Base-by-base conservation (phyloP, 2,113 vertebrate species). In the Ageneiosus marmoratus region DNA sequence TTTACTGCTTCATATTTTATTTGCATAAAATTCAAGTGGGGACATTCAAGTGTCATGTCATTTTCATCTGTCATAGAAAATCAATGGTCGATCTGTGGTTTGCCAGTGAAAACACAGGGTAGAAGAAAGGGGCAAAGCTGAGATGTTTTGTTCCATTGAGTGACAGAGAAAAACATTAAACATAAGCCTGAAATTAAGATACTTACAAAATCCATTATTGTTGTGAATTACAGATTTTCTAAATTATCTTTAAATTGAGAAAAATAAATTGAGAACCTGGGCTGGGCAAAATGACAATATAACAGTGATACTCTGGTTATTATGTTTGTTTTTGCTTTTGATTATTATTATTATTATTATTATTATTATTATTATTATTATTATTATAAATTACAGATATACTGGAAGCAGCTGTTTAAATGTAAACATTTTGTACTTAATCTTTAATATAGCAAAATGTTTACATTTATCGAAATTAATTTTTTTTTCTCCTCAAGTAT, bases 21-120 rank as follows among this genome's bases (percentile, higher is more conserved):
- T 70, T 70, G 67, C 67, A 70, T 72, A 27, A 72, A 72, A 48
- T 7, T 48, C 44, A 46, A 48, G 67, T 70, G 37, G 24, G 16
- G 4, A n/a, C n/a, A 37, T 70, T 70, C 10, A 46, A n/a, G n/a
- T 48, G 22, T 27, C 15, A 12, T 27, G 44, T 72, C n/a, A 15
- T 48, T n/a, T 72, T 48, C 24, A 72, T 48, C 44, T n/a, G 69
- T 48, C 44, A 72, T 48, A 16, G 46, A 74, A 74, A 50, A 50
- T 44, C n/a, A 50, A 20, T 48, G 27, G 15, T 18, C n/a, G 12
- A 12, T 48, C 24, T 27, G 44, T 46, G 46, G 69, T 69, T 69
- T 65, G 5, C 18, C 18, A 24, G 34, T 41, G 10, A 41, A 9
- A 69, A 69, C 65, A 69, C 10, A 41, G 18, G 65, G 18, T 69